These are phyloP conservation scores for Zygaena filipendulae DNA, from an alignment of 2,888 invertebrate genomes.

Conservation along the genomic window DNA sequence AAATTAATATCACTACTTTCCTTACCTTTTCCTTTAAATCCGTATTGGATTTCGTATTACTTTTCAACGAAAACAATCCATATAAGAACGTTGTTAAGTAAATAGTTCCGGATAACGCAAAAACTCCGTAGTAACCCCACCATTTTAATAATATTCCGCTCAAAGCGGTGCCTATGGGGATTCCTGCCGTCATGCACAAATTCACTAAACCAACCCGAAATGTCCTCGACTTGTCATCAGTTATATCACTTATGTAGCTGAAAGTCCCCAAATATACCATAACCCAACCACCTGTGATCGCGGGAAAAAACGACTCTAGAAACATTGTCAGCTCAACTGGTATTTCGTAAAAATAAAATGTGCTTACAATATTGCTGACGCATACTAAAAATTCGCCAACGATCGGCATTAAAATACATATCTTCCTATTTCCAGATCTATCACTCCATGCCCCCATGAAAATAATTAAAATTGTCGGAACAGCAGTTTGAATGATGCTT, in stretches of 20 bases:
- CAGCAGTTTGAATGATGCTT: slow-evolving; percentile 62
- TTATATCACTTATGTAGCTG: slow-evolving; percentile 71
- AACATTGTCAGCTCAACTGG: slow-evolving; percentile 64
- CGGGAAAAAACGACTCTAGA: slow-evolving; percentile 62
- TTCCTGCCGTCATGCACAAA: slow-evolving; percentile 66
- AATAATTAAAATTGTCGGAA: slow-evolving; percentile 64
- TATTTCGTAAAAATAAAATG: slow-evolving; percentile 61
- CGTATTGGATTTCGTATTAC: slow-evolving; percentile 33
- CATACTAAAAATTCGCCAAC: slow-evolving; percentile 60
- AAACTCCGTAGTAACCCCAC: slow-evolving; percentile 53
- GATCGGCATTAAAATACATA: slow-evolving; percentile 66
- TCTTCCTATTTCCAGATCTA: slow-evolving; percentile 63
- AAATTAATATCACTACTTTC: too few relatives aligned
- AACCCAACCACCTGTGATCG: slow-evolving; percentile 65
- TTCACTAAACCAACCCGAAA: slow-evolving; percentile 70
- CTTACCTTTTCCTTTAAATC: slow-evolving; percentile 33
- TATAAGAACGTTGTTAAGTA: slow-evolving; percentile 52
- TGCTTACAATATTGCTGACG: slow-evolving; percentile 58
- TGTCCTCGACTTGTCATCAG: slow-evolving; percentile 63
- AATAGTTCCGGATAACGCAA: slow-evolving; percentile 34
- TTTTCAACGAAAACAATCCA: slow-evolving; percentile 35
- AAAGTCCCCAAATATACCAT: slow-evolving; percentile 67
- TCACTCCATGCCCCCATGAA: slow-evolving; percentile 73
- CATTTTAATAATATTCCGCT: slow-evolving; percentile 58
- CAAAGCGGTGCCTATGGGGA: slow-evolving; percentile 64